Base-by-base conservation (phyloP, 2,797 vertebrate species). In the Tenualosa thibaudeaui region DNA sequence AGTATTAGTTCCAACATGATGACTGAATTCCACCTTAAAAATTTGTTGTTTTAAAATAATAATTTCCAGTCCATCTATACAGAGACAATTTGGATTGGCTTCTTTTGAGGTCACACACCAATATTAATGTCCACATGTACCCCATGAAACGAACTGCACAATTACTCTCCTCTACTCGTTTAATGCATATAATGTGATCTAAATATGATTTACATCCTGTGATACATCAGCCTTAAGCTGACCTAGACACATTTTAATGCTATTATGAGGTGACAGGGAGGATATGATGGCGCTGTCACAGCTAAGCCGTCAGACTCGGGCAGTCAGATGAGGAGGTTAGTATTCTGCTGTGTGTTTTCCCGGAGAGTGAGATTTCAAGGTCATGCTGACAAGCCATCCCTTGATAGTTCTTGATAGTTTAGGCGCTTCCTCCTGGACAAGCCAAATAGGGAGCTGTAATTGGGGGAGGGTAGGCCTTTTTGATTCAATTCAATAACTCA, bases 311-410 rank as follows among this genome's bases (percentile, higher is more conserved):
- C 71, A 78, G 17, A 40, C 17, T 19, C 37, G 46, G 19, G 17
- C 40, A 78, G 19, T 78, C 37, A 46, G 40, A 22, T 46, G 37
- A 43, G 17, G 37, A 3, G 40, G 71, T 78, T 19, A 19, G 17
- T 78, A 46, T 62, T 58, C 22, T 24, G 71, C 71, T 9, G 3
- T 19, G 15, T 78, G 71, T 46, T 78, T 78, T 78, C 46, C 40
- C 71, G 46, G 15, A 17, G 71, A 43, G 26, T 3, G 40, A 75
- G 82, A 87, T 81, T 82, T 86, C 83, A 90, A 91, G 89, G 90
- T 90, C 89, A 90, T 26, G 56, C 53, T 81, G 60, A 86, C 83
- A 86, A 68, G 43, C 46, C 40, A 8, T 78, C 71, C 71, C 71
- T 78, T 46, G 75, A 54, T 83, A 53, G 31, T 81, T 81, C 81